Evolutionary conservation across 2,888 invertebrate species (phyloP), one percentile per base, ranked within the genome.

Genomic region (Hypsopygia costalis): DNA sequence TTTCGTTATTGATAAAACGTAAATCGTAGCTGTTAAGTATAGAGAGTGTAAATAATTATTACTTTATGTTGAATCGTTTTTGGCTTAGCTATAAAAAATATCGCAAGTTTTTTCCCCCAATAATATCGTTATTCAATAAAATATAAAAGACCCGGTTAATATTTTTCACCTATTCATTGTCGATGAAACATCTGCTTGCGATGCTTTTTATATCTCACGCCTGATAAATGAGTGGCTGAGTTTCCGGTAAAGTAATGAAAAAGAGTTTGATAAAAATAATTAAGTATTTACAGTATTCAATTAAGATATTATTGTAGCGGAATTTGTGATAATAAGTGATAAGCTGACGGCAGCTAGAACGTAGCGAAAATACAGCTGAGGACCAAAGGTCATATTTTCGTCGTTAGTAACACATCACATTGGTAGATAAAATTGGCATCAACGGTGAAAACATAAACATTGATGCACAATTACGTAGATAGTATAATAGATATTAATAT

Each of bases 101-200:
- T n/a, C n/a, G n/a, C n/a, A n/a, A n/a, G n/a, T 21, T 21, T 21
- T 21, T 21, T 5, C 6, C 3, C 21, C 21, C 3, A 21, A 21
- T 5, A 38, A 35, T 27, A 28, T 32, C 25, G 25, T 22, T 22
- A 40, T 36, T 37, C 25, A 33, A 34, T 30, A 39, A 35, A 22
- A 28, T 4, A 43, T 38, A 54, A 50, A 29, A 25, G 5, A 10
- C 36, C 36, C 22, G 49, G 49, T 43, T 51, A 59, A 58, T 57
- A 51, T 44, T 44, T 30, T 41, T 51, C 51, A 48, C 45, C 44
- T 51, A 25, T 25, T 25, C 25, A 25, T 1, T 25, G 3, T 49
- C 44, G 50, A 49, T 41, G 52, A 39, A 59, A 62, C 68, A 64
- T 66, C 62, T 69, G 69, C 49, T 54, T 43, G 40, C 32, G 38